Percentiles rank a stretch among this genome's conserved stretches.
Evolutionary conservation across 2,797 vertebrate genomes (phyloP).

Genomic region (Oreochromis mossambicus): DNA sequence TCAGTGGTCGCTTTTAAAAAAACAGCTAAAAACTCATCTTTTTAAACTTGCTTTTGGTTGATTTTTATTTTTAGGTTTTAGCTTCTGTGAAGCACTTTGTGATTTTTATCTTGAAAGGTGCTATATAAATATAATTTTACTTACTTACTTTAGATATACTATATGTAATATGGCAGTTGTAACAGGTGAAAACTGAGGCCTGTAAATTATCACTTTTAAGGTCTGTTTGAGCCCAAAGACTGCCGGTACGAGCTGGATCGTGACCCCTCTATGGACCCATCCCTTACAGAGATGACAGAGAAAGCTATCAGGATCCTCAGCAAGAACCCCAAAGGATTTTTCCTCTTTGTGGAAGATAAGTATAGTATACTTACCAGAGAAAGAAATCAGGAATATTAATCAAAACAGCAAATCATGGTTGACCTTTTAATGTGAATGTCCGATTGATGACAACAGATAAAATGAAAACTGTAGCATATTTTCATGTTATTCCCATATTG

Average conservation of each 20-base stretch:
- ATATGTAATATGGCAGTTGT: background rate
- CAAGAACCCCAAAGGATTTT: conserved; percentile 78
- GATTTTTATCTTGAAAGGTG: too few species aligned
- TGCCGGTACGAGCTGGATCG: conserved; percentile 76
- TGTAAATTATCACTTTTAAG: conserved; percentile 35
- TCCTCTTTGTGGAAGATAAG: conserved; percentile 86
- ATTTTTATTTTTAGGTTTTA: too few species aligned
- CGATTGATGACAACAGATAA: background rate
- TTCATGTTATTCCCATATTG: background rate
- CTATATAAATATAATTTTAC: too few species aligned
- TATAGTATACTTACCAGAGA: background rate
- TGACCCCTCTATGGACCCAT: conserved; percentile 68
- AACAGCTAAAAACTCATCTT: too few species aligned
- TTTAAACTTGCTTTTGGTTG: too few species aligned
- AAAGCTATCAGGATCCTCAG: conserved; percentile 80
- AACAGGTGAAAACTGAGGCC: background rate
- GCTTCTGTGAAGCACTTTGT: too few species aligned
- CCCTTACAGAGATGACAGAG: conserved; percentile 79
- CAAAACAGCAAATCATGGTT: background rate
- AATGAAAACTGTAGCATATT: background rate
- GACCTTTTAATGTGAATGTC: background rate
- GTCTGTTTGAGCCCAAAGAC: conserved; percentile 80
- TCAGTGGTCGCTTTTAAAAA: too few species aligned
- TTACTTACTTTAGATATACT: background rate
- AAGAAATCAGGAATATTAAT: background rate